These are phyloP conservation scores for Sciaenops ocellatus DNA, from an alignment of 2,797 vertebrate species.

Conservation along the genomic window DNA sequence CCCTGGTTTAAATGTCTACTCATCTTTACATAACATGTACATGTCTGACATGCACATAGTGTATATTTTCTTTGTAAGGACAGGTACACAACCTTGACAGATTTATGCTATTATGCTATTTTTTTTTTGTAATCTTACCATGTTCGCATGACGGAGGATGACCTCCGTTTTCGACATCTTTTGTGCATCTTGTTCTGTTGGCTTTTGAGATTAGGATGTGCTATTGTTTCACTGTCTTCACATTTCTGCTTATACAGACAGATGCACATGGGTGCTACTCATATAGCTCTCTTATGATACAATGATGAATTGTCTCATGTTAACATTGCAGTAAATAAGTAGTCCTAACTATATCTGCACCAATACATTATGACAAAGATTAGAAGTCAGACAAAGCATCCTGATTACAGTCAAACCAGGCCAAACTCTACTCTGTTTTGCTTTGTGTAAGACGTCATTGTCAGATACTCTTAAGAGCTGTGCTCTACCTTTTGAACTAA, in stretches of 20 bases:
- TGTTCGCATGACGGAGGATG: conserved; percentile 12
- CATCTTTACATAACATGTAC: neutral
- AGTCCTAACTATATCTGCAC: neutral
- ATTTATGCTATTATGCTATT: neutral
- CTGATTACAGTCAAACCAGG: neutral
- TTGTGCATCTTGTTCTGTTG: conserved; percentile 38
- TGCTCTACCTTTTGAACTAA: neutral
- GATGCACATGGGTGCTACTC: neutral
- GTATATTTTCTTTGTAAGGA: neutral
- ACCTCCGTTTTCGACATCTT: conserved; percentile 19
- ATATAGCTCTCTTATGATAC: neutral
- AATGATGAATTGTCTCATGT: neutral
- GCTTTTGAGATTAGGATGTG: conserved; percentile 13
- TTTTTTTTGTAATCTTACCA: conserved; percentile 13
- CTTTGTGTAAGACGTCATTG: neutral
- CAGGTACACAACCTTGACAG: neutral
- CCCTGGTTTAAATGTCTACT: neutral
- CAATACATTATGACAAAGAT: neutral
- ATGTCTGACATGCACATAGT: neutral
- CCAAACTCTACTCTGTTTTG: neutral
- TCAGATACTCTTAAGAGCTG: conserved; percentile 7
- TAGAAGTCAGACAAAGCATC: neutral
- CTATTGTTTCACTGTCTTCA: conserved; percentile 20
- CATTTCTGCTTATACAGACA: conserved; percentile 21
- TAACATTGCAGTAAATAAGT: neutral